Percentiles rank a stretch among this genome's conserved stretches.
phyloP scores from a whole-genome alignment of 2,797 vertebrate species.

The Echeneis naucrates region DNA sequence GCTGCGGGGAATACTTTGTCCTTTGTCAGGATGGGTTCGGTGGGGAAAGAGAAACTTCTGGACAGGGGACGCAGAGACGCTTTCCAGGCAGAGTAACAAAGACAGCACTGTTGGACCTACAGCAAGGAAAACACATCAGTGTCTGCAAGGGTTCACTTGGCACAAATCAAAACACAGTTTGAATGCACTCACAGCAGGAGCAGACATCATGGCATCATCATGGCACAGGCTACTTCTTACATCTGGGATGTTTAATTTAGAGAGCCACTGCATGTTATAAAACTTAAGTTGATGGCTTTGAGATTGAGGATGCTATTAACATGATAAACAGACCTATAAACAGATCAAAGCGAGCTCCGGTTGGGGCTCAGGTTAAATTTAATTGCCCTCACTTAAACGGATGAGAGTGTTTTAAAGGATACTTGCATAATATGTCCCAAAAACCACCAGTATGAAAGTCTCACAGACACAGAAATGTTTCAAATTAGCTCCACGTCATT shows the following conservation, averaged over 20 bases:
- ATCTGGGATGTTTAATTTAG: constrained; percentile 9
- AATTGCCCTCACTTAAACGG: constrained; percentile 21
- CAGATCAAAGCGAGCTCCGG: constrained; percentile 16
- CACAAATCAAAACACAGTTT: constrained; percentile 43
- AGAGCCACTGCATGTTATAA: constrained; percentile 20
- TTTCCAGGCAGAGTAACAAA: constrained; percentile 78
- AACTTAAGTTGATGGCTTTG: constrained; percentile 37
- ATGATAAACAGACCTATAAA: constrained; percentile 45
- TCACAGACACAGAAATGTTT: not conserved
- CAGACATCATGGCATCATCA: constrained; percentile 28
- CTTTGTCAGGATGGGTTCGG: constrained; percentile 71
- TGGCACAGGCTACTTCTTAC: constrained; percentile 14
- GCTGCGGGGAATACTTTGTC: constrained; percentile 55
- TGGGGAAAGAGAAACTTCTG: constrained; percentile 49
- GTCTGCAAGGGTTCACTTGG: constrained; percentile 59
- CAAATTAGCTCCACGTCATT: too few species aligned
- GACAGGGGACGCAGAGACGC: constrained; percentile 55
- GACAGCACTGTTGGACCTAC: constrained; percentile 69
- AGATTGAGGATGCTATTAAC: constrained; percentile 25
- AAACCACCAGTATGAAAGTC: not conserved
- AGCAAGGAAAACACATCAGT: constrained; percentile 53
- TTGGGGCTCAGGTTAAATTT: constrained; percentile 19
- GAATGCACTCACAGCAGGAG: constrained; percentile 37
- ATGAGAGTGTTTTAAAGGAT: constrained; percentile 30
- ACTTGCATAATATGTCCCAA: not conserved